Evolutionary conservation across 2,113 vertebrate genomes (phyloP), one percentile per base, ranked within the genome.

Genomic region (Beaufortia kweichowensis): DNA sequence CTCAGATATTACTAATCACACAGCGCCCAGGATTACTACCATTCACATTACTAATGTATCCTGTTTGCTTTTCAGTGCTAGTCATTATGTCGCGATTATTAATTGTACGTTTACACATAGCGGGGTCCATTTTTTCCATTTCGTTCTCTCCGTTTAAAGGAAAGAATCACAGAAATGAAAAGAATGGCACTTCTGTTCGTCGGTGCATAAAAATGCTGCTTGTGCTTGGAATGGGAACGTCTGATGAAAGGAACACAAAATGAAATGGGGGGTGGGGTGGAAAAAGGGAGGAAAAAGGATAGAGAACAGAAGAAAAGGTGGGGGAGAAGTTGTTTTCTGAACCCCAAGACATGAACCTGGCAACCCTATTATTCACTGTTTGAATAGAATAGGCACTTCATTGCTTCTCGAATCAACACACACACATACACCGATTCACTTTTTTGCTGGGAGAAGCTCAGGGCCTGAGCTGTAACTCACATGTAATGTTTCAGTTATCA

Each of bases 361-460:
- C 88, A 91, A 90, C 89, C 89, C 90, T 89, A 91, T 91, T 90
- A 90, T 91, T 90, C 88, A 90, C 86, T 90, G 89, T 89, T 91
- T 90, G 88, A 90, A 89, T 88, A 88, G 83, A 88, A 87, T 87
- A 90, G 88, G 88, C 87, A 91, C 89, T 89, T 90, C 89, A 91
- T 92, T 91, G 90, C 90, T 91, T 90, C 86, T 88, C 85, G 89
- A 88, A 91, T 89, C 88, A 91, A 87, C 89, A 87, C 87, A 85
- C 59, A 70, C 50, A 50, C 55, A 68, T 7, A 72, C 21, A 63
- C 57, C 46, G 48, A 55, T 59, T 59, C 35, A 35, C 31, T 73
- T 24, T 73, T 23, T 61, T 48, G 55, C 53, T 11, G 56, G 23
- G 17, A 73, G 70, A 60, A 73, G 33, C 39, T 9, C 35, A 15